Base-by-base conservation (phyloP, 2,113 vertebrate species). In the Clarias batrachus region DNA sequence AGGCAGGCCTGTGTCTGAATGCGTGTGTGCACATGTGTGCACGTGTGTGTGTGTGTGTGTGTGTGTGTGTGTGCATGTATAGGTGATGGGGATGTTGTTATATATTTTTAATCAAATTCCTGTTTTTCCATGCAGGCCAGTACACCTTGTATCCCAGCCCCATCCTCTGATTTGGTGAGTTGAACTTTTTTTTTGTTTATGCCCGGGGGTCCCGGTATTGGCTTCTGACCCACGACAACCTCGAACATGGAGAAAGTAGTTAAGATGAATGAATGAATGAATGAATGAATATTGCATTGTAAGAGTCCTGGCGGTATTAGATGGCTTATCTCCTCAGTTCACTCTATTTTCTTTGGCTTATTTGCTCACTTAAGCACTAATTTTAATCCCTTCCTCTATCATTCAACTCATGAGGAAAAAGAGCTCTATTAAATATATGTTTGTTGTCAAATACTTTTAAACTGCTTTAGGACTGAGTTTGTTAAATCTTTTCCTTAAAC, bases 131-230 rank as follows among this genome's bases (percentile, higher is more conserved):
- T 94, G 59, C 92, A 97, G 97, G 96, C 97, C 91, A 95, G 94
- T 88, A 92, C 94, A 0, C 85, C 95, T 77, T 97, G 97, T 83
- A 93, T 95, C 90, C 94, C 95, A 10, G 86, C 93, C 81, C 95
- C 96, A 54, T 91, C 96, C 4, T 94, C 93, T 78, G 96, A 97
- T 89, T 92, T 97, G 96, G 97, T 97, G 90, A 95, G 96, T 94
- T 71, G 13, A 76, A 63, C 9, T 83, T 65, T 85, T 81, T 23
- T 65, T n/a, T n/a, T 81, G 19, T 12, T 80, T 62, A 30, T 80
- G 27, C 27, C 57, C 27, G 13, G n/a, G 14, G 30, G 78, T 41
- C 30, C 10, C 9, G 1, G 17, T 19, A 59, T 33, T 2, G 14
- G 52, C 54, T 30, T 16, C 11, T 1, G 21, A 74, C 73, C 73